A percentile compares a stretch with the other conserved stretches of the same genome.
These are phyloP conservation scores for Centrocercus urophasianus DNA, from an alignment of 2,113 vertebrate genomes.

Conservation along the genomic window DNA sequence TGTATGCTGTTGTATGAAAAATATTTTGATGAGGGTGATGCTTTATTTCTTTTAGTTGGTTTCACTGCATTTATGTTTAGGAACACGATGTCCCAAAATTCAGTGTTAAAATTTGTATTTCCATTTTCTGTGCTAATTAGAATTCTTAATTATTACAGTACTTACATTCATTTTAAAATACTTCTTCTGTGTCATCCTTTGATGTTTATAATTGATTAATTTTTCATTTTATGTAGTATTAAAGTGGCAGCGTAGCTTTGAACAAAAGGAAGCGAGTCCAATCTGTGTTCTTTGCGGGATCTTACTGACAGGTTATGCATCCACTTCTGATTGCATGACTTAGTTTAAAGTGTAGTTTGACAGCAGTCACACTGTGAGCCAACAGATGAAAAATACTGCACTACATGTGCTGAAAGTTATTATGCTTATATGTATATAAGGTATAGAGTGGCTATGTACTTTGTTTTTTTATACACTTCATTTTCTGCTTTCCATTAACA, in stretches of 20 bases:
- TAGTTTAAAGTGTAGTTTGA: slow-evolving; percentile 36
- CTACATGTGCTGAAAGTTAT: not conserved
- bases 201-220: slow-evolving; percentile 68
- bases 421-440: not conserved
- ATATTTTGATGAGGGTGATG: not conserved
- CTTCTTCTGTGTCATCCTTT: slow-evolving; percentile 49
- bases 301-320: slow-evolving; percentile 25
- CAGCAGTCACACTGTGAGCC: not conserved
- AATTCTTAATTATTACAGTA: slow-evolving; percentile 32
- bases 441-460: not conserved
- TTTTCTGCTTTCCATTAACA: not conserved
- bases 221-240: slow-evolving; percentile 55
- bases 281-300: not conserved
- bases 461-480: not conserved
- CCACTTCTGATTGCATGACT: not conserved
- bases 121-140: slow-evolving; percentile 17
- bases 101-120: slow-evolving; percentile 22
- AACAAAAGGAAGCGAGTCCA: slow-evolving; percentile 45
- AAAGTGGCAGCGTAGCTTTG: slow-evolving; percentile 40
- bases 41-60: not conserved
- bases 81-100: not conserved
- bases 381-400: not conserved
- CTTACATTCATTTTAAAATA: slow-evolving; percentile 38
- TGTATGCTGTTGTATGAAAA: not conserved
- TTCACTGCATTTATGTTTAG: slow-evolving; percentile 13